Evolutionary conservation across 2,888 invertebrate genomes (phyloP).

Genomic region (Trachelus troglodyta): DNA sequence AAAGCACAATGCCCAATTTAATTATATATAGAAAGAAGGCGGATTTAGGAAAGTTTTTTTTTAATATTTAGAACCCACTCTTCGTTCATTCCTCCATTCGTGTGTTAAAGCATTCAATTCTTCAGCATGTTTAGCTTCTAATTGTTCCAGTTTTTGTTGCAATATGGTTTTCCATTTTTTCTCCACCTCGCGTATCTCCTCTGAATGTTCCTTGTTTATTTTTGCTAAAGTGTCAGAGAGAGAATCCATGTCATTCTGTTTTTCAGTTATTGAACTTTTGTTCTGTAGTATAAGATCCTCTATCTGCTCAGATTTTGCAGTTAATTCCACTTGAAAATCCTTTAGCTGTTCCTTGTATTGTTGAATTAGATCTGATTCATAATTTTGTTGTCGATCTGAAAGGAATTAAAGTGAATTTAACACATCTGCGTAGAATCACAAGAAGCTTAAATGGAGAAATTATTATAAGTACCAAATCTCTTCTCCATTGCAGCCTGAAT

Average conservation of each 20-base stretch:
- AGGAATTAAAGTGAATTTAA: constrained; percentile 1
- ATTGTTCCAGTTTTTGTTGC: constrained; percentile 49
- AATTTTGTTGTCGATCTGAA: constrained; percentile 58
- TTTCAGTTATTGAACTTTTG: constrained; percentile 40
- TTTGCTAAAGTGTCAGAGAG: constrained; percentile 41
- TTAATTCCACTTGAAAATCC: constrained; percentile 59
- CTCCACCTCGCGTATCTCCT: constrained; percentile 56
- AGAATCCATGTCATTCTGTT: constrained; percentile 48
- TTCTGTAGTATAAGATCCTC: constrained; percentile 52
- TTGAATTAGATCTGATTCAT: constrained; percentile 57
- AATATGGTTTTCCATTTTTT: constrained; percentile 57
- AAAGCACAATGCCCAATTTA: background rate
- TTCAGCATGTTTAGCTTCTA: constrained; percentile 53
- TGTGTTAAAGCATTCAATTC: constrained; percentile 57
- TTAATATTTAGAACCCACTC: constrained; percentile 40
- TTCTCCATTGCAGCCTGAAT: constrained; percentile 60
- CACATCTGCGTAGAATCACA: constrained; percentile 3
- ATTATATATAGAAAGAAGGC: background rate
- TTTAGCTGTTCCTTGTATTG: constrained; percentile 60
- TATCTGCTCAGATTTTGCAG: constrained; percentile 59
- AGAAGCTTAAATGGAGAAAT: constrained; percentile 1
- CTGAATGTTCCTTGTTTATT: constrained; percentile 49
- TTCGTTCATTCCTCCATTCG: constrained; percentile 64
- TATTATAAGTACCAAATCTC: constrained; percentile 51
- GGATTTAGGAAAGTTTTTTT: background rate